Evolutionary conservation across 2,113 vertebrate genomes (phyloP), one percentile per base, ranked within the genome.

Genomic region (Etia nguti): DNA sequence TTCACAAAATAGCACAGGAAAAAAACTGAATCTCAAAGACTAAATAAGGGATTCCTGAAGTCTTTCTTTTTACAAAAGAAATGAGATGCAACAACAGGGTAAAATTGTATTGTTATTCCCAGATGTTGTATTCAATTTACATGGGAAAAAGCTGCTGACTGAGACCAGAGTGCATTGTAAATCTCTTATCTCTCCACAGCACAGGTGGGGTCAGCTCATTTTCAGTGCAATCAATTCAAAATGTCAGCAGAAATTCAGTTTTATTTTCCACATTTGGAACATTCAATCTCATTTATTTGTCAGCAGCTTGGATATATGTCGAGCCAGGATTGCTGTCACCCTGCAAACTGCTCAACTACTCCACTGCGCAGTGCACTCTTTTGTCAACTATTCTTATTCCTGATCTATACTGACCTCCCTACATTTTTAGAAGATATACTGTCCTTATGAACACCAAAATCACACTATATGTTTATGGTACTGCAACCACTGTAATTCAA

Each of bases 131-230:
- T 92, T 92, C 70, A 92, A 56, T 89, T 83, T 92, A 83, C 59
- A 82, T 46, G 41, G 80, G n/a, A 65, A 86, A 89, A 83, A 87
- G 87, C 73, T 56, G 83, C 85, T 85, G 80, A 80, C 26, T 82
- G 85, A 82, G 90, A 88, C 86, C 84, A 20, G 80, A 4, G 3
- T 75, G 85, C 80, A 18, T 85, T 85, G 86, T 87, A 83, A 89
- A 91, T 86, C 82, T 86, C 91, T 92, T 92, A 92, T 92, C 93
- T 90, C 86, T 73, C 20, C 6, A 6, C 88, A 65, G 90, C 93
- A 85, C 92, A 89, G 87, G 88, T 89, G 87, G 88, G 90, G 84
- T 90, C 87, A 82, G 77, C 84, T 89, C 52, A n/a, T 86, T 92
- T 85, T 85, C 34, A 18, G 20, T 10, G 56, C 90, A 87, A 87